phyloP scores from a whole-genome alignment of 2,113 vertebrate genomes.

The Fulica atra region DNA sequence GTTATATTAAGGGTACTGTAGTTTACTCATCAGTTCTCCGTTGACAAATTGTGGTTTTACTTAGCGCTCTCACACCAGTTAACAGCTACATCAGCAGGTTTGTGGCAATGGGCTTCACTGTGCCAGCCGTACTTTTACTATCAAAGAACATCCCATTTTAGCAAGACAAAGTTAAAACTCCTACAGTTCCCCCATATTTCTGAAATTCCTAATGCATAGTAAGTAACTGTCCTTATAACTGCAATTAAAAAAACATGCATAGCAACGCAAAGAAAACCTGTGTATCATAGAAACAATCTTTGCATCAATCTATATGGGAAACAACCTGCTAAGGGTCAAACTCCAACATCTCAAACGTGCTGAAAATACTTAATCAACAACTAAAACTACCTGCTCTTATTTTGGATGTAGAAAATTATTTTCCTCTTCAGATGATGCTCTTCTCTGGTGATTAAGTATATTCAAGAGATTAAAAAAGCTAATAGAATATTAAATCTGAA shows the following conservation, averaged over 20 bases:
- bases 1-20: not conserved
- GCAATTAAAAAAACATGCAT: not conserved
- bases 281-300: not conserved
- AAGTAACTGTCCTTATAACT: not conserved
- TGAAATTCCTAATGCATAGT: not conserved
- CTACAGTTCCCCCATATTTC: not conserved
- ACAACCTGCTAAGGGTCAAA: not conserved
- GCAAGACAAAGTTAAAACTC: not conserved
- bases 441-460: not conserved
- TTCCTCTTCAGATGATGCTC: not conserved
- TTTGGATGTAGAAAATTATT: not conserved
- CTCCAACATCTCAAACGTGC: not conserved
- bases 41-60: not conserved
- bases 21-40: not conserved
- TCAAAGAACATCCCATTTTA: not conserved
- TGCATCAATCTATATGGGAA: not conserved
- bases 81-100: not conserved
- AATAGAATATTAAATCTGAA: not conserved
- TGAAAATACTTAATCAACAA: not conserved
- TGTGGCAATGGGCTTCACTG: not conserved
- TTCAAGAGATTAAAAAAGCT: conserved; percentile 10
- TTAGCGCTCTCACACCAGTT: not conserved
- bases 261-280: not conserved
- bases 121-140: not conserved
- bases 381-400: not conserved